Conservation (phyloP, 2,888 invertebrate genomes). For the Cheilosia urbana region DNA sequence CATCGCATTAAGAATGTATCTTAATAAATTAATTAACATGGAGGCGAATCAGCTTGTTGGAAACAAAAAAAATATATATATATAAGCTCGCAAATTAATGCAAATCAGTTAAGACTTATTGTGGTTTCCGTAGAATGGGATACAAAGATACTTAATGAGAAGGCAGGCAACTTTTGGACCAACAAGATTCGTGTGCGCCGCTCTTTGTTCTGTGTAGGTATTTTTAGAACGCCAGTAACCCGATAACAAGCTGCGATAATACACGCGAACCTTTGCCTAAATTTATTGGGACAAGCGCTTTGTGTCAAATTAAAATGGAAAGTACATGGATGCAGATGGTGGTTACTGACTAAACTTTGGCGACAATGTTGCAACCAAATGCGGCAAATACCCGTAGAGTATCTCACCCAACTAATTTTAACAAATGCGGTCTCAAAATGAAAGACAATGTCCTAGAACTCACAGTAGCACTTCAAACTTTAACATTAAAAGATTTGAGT, state of each 20-base stretch:
- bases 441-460: too few relatives aligned
- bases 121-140: constrained; percentile 39
- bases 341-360: too few relatives aligned
- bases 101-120: constrained; percentile 56
- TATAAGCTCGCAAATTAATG: constrained; percentile 38
- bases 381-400: too few relatives aligned
- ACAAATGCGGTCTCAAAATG: too few relatives aligned
- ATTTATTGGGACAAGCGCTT: constrained; percentile 35
- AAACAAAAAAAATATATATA: background rate
- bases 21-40: constrained; percentile 74
- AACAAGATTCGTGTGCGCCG: constrained; percentile 38
- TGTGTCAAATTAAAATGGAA: background rate
- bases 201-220: constrained; percentile 52
- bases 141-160: constrained; percentile 45
- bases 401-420: too few relatives aligned
- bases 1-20: constrained; percentile 65
- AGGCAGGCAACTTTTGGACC: constrained; percentile 20
- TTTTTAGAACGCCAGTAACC: constrained; percentile 39
- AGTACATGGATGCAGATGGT: too few relatives aligned
- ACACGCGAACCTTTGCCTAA: constrained; percentile 40
- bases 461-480: too few relatives aligned
- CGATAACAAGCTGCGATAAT: constrained; percentile 57
- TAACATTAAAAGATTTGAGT: too few relatives aligned
- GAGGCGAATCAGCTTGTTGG: background rate
- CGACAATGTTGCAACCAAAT: too few relatives aligned